Evolutionary conservation across 2,113 vertebrate genomes (phyloP).

Genomic region (Lampris megalopsis): DNA sequence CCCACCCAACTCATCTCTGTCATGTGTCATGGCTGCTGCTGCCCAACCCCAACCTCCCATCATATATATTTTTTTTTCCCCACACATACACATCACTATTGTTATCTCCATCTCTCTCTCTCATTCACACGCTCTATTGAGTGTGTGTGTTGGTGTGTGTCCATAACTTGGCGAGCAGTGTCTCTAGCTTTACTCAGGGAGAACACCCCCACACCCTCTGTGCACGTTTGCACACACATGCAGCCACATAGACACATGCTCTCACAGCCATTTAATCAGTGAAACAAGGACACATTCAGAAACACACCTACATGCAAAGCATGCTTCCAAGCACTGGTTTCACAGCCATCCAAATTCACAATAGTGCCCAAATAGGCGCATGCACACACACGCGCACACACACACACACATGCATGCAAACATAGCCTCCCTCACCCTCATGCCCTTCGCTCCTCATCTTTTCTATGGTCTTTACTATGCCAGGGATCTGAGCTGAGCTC

Average conservation of each 20-base stretch:
- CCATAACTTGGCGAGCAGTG: constrained; percentile 56
- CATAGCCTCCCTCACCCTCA: not conserved
- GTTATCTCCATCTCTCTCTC: too few species aligned
- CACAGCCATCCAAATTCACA: not conserved
- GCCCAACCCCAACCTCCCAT: constrained; percentile 32
- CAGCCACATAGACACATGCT: constrained; percentile 21
- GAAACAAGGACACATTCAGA: constrained; percentile 24
- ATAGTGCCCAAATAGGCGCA: not conserved
- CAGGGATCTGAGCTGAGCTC: constrained; percentile 72
- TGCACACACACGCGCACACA: constrained; percentile 26
- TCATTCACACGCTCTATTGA: too few species aligned
- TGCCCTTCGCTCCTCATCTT: constrained; percentile 47
- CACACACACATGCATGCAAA: constrained; percentile 14
- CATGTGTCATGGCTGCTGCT: constrained; percentile 46
- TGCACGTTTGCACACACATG: constrained; percentile 28
- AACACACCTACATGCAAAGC: constrained; percentile 47
- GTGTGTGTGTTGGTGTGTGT: constrained; percentile 30
- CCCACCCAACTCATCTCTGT: constrained; percentile 39
- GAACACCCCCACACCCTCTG: constrained; percentile 40
- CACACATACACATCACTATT: too few species aligned
- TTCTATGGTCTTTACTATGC: constrained; percentile 42
- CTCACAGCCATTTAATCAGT: constrained; percentile 45
- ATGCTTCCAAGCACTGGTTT: constrained; percentile 45
- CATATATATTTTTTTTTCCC: too few species aligned
- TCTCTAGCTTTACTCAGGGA: constrained; percentile 64